Base-by-base conservation (phyloP, 2,113 vertebrate species). In the Nanorana parkeri region DNA sequence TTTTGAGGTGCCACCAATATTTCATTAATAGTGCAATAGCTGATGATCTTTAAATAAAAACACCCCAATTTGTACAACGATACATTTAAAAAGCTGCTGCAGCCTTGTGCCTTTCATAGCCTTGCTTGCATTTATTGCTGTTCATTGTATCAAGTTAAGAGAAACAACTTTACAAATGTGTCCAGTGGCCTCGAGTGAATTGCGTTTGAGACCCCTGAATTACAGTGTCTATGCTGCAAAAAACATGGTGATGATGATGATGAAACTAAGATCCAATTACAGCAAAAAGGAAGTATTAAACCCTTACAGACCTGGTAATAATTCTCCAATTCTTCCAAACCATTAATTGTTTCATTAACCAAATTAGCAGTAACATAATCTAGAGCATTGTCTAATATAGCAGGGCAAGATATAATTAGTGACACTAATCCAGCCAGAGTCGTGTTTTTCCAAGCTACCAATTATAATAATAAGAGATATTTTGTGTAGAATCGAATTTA, bases 301-400 rank as follows among this genome's bases (percentile, higher is more conserved):
- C 4, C 24, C 17, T 26, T 28, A 13, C 21, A 64, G 61, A 15
- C 15, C 68, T 28, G 13, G 17, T 29, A 32, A 73, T 78, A 78
- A 63, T 77, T 13, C 74, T 17, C 29, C 8, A 20, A 10, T 41
- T 6, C 65, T 56, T 29, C 52, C 56, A 5, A n/a, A 15, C 41
- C 77, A 79, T 60, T 58, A 68, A 41, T 68, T 60, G 32, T 60
- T 68, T 55, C 23, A 66, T 68, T 68, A 55, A 36, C 29, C 54
- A n/a, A n/a, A 79, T 79, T 79, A 68, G 64, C 28, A 11, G 8
- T 54, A 60, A 20, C 68, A 41, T 79, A 58, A 58, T 79, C 10
- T 78, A 28, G n/a, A 55, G 24, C 41, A 17, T 29, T 55, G 63
- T 41, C 66, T 51, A 17, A 54, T 23, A 47, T 26, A 69, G 51